A percentile compares a stretch with the other conserved stretches of the same genome.
phyloP scores from a whole-genome alignment of 2,113 vertebrate species.

The Ivindomyrus marchei region DNA sequence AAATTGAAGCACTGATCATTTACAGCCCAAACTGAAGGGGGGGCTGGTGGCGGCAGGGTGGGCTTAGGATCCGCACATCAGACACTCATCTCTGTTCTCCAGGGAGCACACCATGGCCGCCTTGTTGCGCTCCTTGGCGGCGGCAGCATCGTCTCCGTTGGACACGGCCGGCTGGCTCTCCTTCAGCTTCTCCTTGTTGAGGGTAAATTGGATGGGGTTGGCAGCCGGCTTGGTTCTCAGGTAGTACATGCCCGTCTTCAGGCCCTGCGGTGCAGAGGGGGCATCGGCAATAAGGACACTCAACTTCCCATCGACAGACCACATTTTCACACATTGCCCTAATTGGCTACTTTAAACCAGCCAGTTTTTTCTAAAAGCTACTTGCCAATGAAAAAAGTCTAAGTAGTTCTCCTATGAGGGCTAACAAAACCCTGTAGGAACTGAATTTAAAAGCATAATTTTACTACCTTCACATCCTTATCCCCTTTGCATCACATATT shows the following conservation, averaged over 20 bases:
- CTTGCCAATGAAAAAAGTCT: not conserved
- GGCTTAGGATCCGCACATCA: slow-evolving; percentile 87
- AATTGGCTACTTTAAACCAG: not conserved
- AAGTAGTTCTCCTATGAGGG: not conserved
- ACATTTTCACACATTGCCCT: not conserved
- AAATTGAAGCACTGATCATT: not conserved
- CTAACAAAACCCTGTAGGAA: not conserved
- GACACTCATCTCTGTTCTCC: slow-evolving; percentile 84
- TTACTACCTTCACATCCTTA: not conserved
- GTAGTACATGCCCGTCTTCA: slow-evolving; percentile 98
- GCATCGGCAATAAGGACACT: not conserved
- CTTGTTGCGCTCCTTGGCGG: slow-evolving; percentile 74
- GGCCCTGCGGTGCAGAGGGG: slow-evolving; percentile 59
- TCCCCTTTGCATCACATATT: not conserved
- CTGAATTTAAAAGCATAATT: not conserved
- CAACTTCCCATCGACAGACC: not conserved
- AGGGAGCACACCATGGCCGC: slow-evolving; percentile 93
- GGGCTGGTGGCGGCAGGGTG: not conserved
- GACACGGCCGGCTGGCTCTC: slow-evolving; percentile 54
- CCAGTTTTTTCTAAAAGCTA: not conserved
- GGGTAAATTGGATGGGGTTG: slow-evolving; percentile 94
- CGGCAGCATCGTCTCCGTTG: slow-evolving; percentile 58
- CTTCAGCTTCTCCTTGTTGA: slow-evolving; percentile 88
- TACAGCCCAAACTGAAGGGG: not conserved
- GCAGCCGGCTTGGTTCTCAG: slow-evolving; percentile 88